A percentile compares a stretch with the other conserved stretches of the same genome.
Evolutionary conservation across 1,140 invertebrate genomes (phyloP).

Genomic region (Cydia amplana): DNA sequence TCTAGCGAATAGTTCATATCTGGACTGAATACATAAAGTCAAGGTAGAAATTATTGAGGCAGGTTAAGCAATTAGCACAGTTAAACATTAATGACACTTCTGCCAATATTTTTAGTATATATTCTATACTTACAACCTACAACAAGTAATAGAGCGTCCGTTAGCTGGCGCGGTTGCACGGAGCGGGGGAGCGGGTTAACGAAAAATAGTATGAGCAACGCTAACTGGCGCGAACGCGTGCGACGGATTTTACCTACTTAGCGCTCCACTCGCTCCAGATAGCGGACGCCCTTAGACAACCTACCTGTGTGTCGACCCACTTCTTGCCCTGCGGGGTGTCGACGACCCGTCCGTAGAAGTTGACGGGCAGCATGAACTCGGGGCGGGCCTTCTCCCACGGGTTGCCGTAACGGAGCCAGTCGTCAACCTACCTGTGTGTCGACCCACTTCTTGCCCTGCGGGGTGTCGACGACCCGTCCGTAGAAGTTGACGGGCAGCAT

Average conservation of each 20-base stretch:
- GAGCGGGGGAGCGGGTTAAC: too few relatives aligned
- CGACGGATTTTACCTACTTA: too few relatives aligned
- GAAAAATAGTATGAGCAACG: too few relatives aligned
- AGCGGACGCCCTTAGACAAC: background rate
- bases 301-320: constrained; percentile 96
- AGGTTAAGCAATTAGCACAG: background rate
- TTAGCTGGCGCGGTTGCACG: too few relatives aligned
- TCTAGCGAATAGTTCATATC: too few relatives aligned
- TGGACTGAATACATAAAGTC: background rate
- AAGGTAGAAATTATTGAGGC: background rate
- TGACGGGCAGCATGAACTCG: constrained; percentile 97
- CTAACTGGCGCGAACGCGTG: too few relatives aligned
- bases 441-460: constrained; percentile 95
- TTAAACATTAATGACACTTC: background rate
- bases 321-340: constrained; percentile 92
- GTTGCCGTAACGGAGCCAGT: constrained; percentile 88
- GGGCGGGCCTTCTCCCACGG: constrained; percentile 99
- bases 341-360: constrained; percentile 97
- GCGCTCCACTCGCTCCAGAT: too few relatives aligned
- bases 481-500: constrained; percentile 98
- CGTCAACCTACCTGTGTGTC: constrained; percentile 89
- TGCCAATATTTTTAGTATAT: background rate
- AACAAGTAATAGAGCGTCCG: too few relatives aligned
- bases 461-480: constrained; percentile 92
- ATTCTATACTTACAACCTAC: too few relatives aligned